phyloP scores from a whole-genome alignment of 2,888 invertebrate species.

The Tortricodes alternella region DNA sequence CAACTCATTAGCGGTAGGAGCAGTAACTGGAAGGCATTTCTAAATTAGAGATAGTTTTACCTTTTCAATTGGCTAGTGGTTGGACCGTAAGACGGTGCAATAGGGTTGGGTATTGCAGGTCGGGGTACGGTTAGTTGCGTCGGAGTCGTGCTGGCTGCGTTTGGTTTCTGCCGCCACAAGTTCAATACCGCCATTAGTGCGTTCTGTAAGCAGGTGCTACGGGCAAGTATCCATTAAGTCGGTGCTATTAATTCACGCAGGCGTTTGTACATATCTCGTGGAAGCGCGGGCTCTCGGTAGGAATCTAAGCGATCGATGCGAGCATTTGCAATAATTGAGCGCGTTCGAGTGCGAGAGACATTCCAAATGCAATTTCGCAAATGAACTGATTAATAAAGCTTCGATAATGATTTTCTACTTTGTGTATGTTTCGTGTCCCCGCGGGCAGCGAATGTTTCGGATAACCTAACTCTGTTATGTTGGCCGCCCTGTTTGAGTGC shows the following conservation, averaged over 20 bases:
- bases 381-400: conserved; percentile 44
- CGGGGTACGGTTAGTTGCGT: conserved; percentile 36
- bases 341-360: conserved; percentile 41
- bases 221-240: conserved; percentile 38
- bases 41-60: conserved; percentile 34
- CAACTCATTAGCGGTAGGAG: conserved; percentile 62
- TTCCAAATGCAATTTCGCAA: conserved; percentile 51
- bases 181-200: conserved; percentile 58
- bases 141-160: conserved; percentile 56
- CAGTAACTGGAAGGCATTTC: conserved; percentile 48
- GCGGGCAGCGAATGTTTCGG: conserved; percentile 18
- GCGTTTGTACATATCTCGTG: conserved; percentile 37
- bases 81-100: conserved; percentile 19
- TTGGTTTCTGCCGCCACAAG: conserved; percentile 62
- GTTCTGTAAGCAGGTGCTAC: conserved; percentile 40
- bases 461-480: conserved; percentile 22
- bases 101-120: conserved; percentile 41
- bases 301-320: conserved; percentile 18
- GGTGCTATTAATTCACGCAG: conserved; percentile 45
- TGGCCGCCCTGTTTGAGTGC: conserved; percentile 20
- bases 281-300: conserved; percentile 3
- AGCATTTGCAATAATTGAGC: conserved; percentile 50
- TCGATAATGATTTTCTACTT: conserved; percentile 21
- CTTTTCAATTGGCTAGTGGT: conserved; percentile 21
- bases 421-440: conserved; percentile 3